phyloP scores from a whole-genome alignment of 2,113 vertebrate species.

The Crotalus helleri region DNA sequence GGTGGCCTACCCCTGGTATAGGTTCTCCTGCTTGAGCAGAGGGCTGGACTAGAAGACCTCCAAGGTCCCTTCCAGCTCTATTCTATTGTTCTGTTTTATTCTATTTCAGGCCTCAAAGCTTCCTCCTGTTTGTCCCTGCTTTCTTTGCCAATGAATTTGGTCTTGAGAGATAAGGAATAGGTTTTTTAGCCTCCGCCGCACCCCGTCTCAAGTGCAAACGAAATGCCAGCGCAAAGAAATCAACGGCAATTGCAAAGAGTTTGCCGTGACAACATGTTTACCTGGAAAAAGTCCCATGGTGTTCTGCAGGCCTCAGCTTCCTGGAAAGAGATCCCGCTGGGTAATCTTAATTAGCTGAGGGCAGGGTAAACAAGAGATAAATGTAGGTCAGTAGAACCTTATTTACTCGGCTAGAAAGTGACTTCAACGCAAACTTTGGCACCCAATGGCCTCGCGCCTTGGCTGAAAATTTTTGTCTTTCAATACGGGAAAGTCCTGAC shows the following conservation, averaged over 20 bases:
- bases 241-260: neutral
- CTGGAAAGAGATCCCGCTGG: neutral
- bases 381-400: neutral
- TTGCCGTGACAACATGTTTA: neutral
- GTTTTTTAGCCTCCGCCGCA: neutral
- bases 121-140: no score
- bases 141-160: neutral
- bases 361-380: neutral
- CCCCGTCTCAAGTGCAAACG: neutral
- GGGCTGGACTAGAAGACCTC: no score
- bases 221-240: neutral
- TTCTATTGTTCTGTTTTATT: no score
- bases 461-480: neutral
- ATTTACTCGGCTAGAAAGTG: neutral
- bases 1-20: no score
- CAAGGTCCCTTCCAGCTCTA: no score
- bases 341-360: neutral
- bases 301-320: neutral
- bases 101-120: no score
- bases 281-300: neutral
- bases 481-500: neutral
- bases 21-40: no score
- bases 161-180: neutral
- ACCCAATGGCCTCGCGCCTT: neutral
- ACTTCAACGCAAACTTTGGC: neutral